Conservation (phyloP, 2,888 invertebrate genomes). For the Protodeltote pygarga region DNA sequence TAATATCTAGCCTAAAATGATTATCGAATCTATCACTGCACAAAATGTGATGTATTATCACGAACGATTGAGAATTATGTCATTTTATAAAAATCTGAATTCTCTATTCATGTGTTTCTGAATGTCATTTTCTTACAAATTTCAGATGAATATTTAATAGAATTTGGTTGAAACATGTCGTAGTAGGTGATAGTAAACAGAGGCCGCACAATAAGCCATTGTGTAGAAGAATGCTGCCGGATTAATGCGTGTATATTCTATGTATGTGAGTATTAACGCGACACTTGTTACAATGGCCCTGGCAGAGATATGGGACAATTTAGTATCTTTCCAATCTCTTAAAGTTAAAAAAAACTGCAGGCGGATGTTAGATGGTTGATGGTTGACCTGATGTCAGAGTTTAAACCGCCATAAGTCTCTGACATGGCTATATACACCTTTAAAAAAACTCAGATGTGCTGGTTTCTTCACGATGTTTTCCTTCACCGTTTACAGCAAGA, state of each 20-base stretch:
- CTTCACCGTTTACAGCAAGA: too few relatives aligned
- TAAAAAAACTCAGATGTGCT: too few relatives aligned
- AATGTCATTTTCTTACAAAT: conserved; percentile 37
- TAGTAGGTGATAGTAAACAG: conserved; percentile 43
- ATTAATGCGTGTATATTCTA: conserved; percentile 31
- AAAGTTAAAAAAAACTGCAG: background rate
- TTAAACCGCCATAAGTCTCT: too few relatives aligned
- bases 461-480: too few relatives aligned
- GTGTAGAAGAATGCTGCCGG: conserved; percentile 49
- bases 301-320: conserved; percentile 4
- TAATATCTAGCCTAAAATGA: too few relatives aligned
- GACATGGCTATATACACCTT: too few relatives aligned
- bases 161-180: conserved; percentile 41
- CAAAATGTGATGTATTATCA: too few relatives aligned
- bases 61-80: conserved; percentile 37
- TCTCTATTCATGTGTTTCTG: conserved; percentile 29
- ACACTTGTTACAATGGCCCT: conserved; percentile 14
- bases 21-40: too few relatives aligned
- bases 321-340: background rate
- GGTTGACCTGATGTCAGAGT: too few relatives aligned
- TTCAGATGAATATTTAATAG: conserved; percentile 40
- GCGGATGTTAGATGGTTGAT: too few relatives aligned
- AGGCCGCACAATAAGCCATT: conserved; percentile 48
- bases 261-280: conserved; percentile 39
- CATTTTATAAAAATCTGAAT: conserved; percentile 16